These are phyloP conservation scores for Nephrotoma guestfalica DNA, from an alignment of 2,888 invertebrate genomes.

Conservation along the genomic window DNA sequence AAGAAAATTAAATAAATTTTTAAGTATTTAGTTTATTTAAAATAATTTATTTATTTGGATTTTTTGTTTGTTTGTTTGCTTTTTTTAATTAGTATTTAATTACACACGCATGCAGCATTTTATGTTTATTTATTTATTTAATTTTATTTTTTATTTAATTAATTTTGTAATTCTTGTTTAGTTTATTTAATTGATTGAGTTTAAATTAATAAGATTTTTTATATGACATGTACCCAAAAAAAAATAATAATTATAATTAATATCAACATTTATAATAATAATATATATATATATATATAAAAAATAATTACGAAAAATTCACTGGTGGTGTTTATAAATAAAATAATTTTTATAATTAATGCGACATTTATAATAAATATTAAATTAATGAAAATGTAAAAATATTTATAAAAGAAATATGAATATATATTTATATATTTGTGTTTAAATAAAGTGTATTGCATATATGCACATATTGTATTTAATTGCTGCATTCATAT, in stretches of 20 bases:
- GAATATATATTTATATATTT: not conserved
- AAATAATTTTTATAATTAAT: not conserved
- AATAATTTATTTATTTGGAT: not conserved
- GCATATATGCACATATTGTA: not conserved
- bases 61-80: not conserved
- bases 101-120: conserved; percentile 9
- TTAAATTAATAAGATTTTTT: conserved; percentile 1
- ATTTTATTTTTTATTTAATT: conserved; percentile 1
- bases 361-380: conserved; percentile 16
- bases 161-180: not conserved
- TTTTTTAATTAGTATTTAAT: not conserved
- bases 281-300: not conserved
- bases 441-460: not conserved
- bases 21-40: not conserved
- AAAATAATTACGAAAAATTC: not conserved
- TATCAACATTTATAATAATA: not conserved
- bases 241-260: not conserved
- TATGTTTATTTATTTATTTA: conserved; percentile 2
- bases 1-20: not conserved
- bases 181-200: not conserved
- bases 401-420: not conserved
- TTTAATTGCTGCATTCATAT: too few relatives aligned
- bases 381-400: not conserved
- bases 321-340: not conserved
- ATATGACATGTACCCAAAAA: conserved; percentile 22